Evolutionary conservation across 2,113 vertebrate genomes (phyloP).

Genomic region (Podocnemis expansa): DNA sequence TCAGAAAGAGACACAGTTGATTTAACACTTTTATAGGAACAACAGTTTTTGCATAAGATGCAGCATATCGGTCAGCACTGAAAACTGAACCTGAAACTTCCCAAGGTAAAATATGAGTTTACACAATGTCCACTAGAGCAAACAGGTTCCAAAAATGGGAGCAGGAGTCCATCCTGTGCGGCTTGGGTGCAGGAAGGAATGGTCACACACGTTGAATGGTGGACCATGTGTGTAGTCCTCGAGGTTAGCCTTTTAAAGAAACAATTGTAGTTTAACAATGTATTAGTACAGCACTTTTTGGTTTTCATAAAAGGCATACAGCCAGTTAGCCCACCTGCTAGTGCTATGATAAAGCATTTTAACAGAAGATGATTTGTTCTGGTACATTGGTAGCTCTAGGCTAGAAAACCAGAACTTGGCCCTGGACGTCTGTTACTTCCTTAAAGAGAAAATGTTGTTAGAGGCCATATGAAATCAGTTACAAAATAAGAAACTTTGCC

Average conservation of each 20-base stretch:
- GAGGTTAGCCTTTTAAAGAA: not conserved
- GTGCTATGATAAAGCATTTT: not conserved
- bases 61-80: not conserved
- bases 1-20: not conserved
- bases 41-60: not conserved
- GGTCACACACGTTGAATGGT: not conserved
- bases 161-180: too few species aligned
- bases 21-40: too few species aligned
- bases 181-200: too few species aligned
- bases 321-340: too few species aligned
- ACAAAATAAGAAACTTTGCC: not conserved
- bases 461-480: not conserved
- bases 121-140: not conserved
- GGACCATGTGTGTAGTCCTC: not conserved
- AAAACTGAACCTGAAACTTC: not conserved
- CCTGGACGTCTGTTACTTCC: not conserved
- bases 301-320: not conserved
- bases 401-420: not conserved
- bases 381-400: not conserved
- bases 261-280: not conserved
- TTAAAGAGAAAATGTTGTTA: not conserved
- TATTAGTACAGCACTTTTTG: not conserved
- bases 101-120: not conserved
- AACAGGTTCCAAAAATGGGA: not conserved
- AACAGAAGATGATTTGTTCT: not conserved